Evolutionary conservation across 1,140 invertebrate genomes (phyloP).

Genomic region (Aplysia californica): DNA sequence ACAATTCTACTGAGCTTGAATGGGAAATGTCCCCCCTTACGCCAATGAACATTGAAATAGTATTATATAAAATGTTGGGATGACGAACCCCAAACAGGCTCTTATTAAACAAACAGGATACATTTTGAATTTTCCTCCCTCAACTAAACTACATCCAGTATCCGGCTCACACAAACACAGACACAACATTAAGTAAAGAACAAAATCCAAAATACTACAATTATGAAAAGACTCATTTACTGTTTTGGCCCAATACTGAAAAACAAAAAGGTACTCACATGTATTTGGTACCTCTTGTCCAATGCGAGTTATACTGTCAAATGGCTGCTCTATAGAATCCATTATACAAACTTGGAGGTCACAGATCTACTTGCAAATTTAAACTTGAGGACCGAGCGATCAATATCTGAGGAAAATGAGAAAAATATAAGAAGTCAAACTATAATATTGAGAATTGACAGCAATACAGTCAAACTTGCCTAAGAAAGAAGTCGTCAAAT

Average conservation of each 20-base stretch:
- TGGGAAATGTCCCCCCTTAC: too few species aligned
- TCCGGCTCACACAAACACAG: not conserved
- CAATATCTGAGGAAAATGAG: too few species aligned
- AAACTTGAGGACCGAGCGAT: too few species aligned
- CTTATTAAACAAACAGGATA: not conserved
- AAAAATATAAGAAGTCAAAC: too few species aligned
- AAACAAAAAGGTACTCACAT: constrained; percentile 3
- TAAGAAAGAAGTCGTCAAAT: too few species aligned
- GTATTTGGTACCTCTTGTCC: not conserved
- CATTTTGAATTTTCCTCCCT: not conserved
- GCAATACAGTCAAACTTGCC: too few species aligned
- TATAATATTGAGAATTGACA: too few species aligned
- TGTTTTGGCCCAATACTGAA: not conserved
- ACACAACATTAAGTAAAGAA: not conserved
- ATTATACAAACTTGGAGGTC: not conserved
- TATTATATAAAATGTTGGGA: too few species aligned
- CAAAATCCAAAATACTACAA: not conserved
- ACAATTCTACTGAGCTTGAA: too few species aligned
- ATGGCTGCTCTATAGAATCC: constrained; percentile 24
- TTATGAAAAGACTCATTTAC: not conserved
- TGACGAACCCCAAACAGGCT: not conserved
- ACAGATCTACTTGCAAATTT: too few species aligned
- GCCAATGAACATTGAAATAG: too few species aligned
- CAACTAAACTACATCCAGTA: not conserved
- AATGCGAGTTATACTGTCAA: constrained; percentile 13